Conservation (phyloP, 2,797 vertebrate species). For the Megalops cyprinoides region DNA sequence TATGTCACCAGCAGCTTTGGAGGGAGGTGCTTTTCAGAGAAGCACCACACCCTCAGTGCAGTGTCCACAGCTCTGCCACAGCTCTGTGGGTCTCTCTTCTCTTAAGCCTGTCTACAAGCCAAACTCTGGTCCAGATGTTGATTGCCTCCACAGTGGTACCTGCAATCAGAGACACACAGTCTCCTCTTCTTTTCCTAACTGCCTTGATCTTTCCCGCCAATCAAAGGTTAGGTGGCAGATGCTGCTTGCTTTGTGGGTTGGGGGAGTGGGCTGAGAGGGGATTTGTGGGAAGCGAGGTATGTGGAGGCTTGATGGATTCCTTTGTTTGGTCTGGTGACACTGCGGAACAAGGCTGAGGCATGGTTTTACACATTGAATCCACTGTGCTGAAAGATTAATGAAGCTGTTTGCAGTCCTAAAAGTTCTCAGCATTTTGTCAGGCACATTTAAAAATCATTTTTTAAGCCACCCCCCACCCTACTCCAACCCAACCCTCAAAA, state of each 20-base stretch:
- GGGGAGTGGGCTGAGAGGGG: conserved; percentile 12
- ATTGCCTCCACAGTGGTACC: conserved; percentile 55
- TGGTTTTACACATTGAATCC: conserved; percentile 56
- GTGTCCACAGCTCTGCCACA: conserved; percentile 26
- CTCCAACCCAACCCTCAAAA: background rate
- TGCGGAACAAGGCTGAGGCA: conserved; percentile 54
- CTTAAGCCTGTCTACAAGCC: conserved; percentile 31
- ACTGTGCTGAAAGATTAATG: conserved; percentile 57
- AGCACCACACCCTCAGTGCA: conserved; percentile 27
- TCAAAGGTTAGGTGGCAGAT: conserved; percentile 57
- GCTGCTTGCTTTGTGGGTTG: conserved; percentile 34
- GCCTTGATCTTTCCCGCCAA: conserved; percentile 54
- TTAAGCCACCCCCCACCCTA: conserved; percentile 28
- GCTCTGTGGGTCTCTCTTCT: background rate
- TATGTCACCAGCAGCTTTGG: conserved; percentile 4
- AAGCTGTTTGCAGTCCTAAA: conserved; percentile 50
- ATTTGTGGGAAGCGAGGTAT: conserved; percentile 19
- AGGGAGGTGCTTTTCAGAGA: conserved; percentile 20
- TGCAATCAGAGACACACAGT: conserved; percentile 55
- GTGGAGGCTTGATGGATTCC: conserved; percentile 49
- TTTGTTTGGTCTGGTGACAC: conserved; percentile 55
- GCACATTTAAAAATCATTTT: conserved; percentile 38
- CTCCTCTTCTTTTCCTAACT: conserved; percentile 49
- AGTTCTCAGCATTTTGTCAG: conserved; percentile 42
- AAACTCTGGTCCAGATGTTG: conserved; percentile 51